Conservation (phyloP, 2,888 invertebrate species). For the Ctena decussata region DNA sequence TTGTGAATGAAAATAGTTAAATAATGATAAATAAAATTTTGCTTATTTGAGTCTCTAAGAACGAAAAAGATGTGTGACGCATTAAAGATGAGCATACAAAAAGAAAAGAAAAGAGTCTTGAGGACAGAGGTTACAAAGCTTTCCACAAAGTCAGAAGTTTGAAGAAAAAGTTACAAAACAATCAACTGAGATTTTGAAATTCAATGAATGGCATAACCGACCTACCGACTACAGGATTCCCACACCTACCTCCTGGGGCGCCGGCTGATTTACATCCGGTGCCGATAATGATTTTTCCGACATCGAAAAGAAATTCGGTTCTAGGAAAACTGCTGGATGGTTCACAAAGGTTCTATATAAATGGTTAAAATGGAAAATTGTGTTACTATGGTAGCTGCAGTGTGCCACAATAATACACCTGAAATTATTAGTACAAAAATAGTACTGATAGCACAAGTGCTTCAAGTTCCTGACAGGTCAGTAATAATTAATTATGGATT, state of each 20-base stretch:
- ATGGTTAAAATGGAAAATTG: slow-evolving; percentile 10
- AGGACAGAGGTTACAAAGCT: too few relatives aligned
- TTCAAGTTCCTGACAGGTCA: background rate
- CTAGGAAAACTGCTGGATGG: slow-evolving; percentile 50
- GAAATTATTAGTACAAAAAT: slow-evolving; percentile 13
- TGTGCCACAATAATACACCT: slow-evolving; percentile 1
- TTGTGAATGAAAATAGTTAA: too few relatives aligned
- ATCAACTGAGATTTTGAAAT: background rate
- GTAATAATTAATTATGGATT: too few relatives aligned
- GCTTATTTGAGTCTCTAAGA: too few relatives aligned
- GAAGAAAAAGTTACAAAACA: background rate
- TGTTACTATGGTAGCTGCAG: background rate
- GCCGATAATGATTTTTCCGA: slow-evolving; percentile 67
- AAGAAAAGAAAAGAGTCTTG: too few relatives aligned
- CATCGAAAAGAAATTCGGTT: slow-evolving; percentile 61
- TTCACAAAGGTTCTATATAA: slow-evolving; percentile 46
- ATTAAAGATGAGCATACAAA: too few relatives aligned
- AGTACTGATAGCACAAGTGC: slow-evolving; percentile 3
- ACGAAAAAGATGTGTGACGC: too few relatives aligned
- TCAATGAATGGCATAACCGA: background rate
- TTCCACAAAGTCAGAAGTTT: background rate
- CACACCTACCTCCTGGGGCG: slow-evolving; percentile 57
- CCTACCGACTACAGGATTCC: background rate
- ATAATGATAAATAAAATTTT: too few relatives aligned
- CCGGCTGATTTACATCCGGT: slow-evolving; percentile 65